These are phyloP conservation scores for Polia nebulosa DNA, from an alignment of 2,888 invertebrate genomes.

Conservation along the genomic window DNA sequence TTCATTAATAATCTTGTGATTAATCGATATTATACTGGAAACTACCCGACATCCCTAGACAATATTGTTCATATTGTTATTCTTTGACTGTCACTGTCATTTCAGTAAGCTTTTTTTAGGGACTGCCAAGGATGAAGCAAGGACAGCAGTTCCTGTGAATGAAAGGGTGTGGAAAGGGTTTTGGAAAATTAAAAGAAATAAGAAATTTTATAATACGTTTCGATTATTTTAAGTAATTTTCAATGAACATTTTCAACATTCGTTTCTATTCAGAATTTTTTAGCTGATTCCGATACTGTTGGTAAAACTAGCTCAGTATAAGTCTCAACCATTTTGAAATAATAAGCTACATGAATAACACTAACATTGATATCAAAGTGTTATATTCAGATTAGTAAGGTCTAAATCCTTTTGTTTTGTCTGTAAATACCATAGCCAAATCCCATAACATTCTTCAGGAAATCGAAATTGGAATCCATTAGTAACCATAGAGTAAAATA, in stretches of 20 bases:
- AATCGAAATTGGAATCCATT: conserved; percentile 82
- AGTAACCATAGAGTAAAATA: conserved; percentile 85
- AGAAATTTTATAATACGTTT: background rate
- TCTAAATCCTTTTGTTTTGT: conserved; percentile 38
- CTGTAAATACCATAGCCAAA: conserved; percentile 71
- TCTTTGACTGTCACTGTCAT: background rate
- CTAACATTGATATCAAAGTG: background rate
- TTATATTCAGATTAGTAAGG: background rate
- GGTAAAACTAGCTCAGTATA: background rate
- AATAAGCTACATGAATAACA: background rate
- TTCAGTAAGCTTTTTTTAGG: background rate
- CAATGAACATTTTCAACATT: background rate
- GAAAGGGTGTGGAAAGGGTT: background rate
- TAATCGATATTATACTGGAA: background rate
- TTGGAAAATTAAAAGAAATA: background rate
- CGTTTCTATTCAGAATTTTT: background rate
- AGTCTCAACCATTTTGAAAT: background rate
- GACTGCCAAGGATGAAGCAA: background rate
- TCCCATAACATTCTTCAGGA: conserved; percentile 75
- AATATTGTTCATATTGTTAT: background rate
- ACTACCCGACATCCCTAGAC: background rate
- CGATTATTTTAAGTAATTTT: background rate
- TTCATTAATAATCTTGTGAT: background rate
- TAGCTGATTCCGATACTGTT: background rate
- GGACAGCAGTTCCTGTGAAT: background rate